Conservation (phyloP, 2,888 invertebrate species). For the Cantharis rufa region DNA sequence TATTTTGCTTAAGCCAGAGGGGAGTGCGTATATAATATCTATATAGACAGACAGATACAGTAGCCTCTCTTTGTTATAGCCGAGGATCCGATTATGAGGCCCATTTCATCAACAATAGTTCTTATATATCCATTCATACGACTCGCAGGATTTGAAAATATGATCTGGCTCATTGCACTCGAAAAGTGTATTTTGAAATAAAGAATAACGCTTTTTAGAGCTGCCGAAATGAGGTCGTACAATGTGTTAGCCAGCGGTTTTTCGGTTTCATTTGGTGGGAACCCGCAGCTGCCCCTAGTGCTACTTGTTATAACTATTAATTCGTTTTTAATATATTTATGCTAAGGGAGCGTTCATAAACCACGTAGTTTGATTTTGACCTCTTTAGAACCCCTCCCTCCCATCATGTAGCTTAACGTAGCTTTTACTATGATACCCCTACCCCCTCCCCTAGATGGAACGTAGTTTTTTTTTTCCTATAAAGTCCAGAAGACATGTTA, state of each 20-base stretch:
- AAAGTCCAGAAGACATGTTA: too few species aligned
- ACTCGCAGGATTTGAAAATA: conserved; percentile 53
- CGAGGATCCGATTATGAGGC: conserved; percentile 53
- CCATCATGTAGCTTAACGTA: too few species aligned
- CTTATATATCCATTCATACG: conserved; percentile 47
- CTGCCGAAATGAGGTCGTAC: conserved; percentile 44
- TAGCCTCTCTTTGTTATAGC: conserved; percentile 47
- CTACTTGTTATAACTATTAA: conserved; percentile 28
- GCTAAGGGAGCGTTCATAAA: too few species aligned
- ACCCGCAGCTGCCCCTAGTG: conserved; percentile 16
- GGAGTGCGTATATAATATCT: conserved; percentile 24
- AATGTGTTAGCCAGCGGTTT: conserved; percentile 41
- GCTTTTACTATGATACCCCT: too few species aligned
- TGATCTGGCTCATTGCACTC: conserved; percentile 56
- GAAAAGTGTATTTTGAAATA: conserved; percentile 51
- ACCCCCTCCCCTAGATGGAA: too few species aligned
- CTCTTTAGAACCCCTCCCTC: too few species aligned
- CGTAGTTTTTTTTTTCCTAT: too few species aligned
- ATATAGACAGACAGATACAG: conserved; percentile 46
- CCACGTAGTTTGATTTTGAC: too few species aligned
- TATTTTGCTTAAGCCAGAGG: conserved; percentile 26
- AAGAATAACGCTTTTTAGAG: conserved; percentile 41
- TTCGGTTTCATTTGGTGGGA: conserved; percentile 32
- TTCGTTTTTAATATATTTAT: conserved; percentile 30
- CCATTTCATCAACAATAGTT: conserved; percentile 46